Percentiles rank a stretch among this genome's conserved stretches.
Evolutionary conservation across 2,113 vertebrate genomes (phyloP).

Genomic region (Echinops telfairi): DNA sequence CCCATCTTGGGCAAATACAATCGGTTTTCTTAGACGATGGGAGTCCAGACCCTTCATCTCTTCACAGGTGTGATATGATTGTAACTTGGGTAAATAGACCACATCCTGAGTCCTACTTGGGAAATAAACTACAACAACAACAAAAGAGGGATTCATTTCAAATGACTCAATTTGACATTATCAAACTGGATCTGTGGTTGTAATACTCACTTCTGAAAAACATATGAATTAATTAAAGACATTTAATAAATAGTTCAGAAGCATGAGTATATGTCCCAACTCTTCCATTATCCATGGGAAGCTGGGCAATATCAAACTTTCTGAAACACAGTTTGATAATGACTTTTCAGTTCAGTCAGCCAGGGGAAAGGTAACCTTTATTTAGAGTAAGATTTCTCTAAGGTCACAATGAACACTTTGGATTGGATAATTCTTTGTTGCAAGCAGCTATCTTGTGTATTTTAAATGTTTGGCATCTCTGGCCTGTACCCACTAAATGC

Average conservation of each 20-base stretch:
- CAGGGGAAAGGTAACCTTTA: too few relatives aligned
- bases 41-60: not conserved
- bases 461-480: not conserved
- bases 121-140: not conserved
- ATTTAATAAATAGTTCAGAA: not conserved
- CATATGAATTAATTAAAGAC: not conserved
- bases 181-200: not conserved
- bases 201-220: slow-evolving; percentile 3
- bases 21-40: not conserved
- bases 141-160: not conserved
- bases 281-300: not conserved
- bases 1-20: not conserved
- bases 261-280: not conserved
- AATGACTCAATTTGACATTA: not conserved
- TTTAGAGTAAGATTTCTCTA: too few relatives aligned
- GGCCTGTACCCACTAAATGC: too few relatives aligned
- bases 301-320: not conserved
- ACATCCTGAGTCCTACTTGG: not conserved
- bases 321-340: not conserved
- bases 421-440: too few relatives aligned
- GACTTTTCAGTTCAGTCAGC: not conserved
- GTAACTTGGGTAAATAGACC: not conserved
- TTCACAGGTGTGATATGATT: not conserved
- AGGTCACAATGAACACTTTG: too few relatives aligned
- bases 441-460: not conserved